Base-by-base conservation (phyloP, 2,113 vertebrate species). In the Arenaria interpres region DNA sequence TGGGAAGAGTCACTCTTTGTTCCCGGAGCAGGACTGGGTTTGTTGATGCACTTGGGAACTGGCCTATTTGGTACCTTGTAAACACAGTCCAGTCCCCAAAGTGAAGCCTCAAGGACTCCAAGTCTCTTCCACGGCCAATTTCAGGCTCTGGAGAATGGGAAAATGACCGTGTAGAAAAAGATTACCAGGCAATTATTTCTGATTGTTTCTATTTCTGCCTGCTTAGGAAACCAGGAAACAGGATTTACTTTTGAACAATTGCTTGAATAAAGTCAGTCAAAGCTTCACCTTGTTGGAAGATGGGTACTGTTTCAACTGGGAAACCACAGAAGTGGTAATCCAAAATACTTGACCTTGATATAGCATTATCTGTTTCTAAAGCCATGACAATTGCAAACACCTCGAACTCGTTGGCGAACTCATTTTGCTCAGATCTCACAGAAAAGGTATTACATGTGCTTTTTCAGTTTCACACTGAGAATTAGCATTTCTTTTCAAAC, bases 351-450 rank as follows among this genome's bases (percentile, higher is more conserved):
- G 89, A 87, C 89, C 89, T 95, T 92, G 86, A 35, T 30, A 35
- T 1, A 37, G 53, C 19, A 32, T n/a, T 41, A 11, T 35, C 57
- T 33, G 20, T 46, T 85, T 57, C 75, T 14, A 22, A 69, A 82
- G 37, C 68, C 59, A 17, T 1, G 2, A 17, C 57, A 66, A 6
- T 2, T 48, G 37, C 82, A 69, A 53, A n/a, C 53, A 19, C 66
- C 27, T 46, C 6, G 2, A 13, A 7, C 17, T 39, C 71, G 37
- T 25, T 51, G 23, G 43, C 0, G 0, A 0, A 0, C 16, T 62
- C 2, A 0, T 12, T 11, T 7, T 32, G 15, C 71, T 79, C 1
- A 1, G 67, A 12, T 33, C 66, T 57, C 75, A 7, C 48, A 12
- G 39, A 13, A 32, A 12, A 41, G 28, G 20, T 8, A 7, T 1